Conservation (phyloP, 2,113 vertebrate species). For the Xenus cinereus region DNA sequence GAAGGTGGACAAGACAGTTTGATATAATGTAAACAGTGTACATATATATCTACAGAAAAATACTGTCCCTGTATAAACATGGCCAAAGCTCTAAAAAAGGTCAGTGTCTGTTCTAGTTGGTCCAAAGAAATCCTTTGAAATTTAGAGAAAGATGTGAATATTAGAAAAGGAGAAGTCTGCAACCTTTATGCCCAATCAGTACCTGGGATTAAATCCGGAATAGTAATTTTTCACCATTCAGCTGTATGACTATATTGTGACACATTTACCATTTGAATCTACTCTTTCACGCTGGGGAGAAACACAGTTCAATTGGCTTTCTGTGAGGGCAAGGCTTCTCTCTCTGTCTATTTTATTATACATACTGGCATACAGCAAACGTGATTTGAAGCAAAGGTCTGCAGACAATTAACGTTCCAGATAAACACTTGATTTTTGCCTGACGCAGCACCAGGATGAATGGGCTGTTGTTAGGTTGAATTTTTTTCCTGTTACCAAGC, state of each 20-base stretch:
- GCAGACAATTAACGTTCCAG: conserved; percentile 5
- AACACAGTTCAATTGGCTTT: background rate
- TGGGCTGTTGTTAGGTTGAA: conserved; percentile 33
- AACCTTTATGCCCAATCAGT: background rate
- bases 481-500: conserved; percentile 40
- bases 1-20: background rate
- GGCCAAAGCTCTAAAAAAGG: background rate
- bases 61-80: background rate
- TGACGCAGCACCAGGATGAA: background rate
- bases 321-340: background rate
- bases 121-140: background rate
- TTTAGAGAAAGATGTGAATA: background rate
- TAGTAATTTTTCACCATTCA: background rate
- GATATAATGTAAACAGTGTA: background rate
- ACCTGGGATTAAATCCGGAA: background rate
- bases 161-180: background rate
- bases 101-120: background rate
- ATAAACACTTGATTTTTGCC: background rate
- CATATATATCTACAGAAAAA: background rate
- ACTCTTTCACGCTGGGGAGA: background rate
- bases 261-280: background rate
- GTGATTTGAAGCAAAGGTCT: background rate
- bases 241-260: background rate
- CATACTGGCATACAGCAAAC: background rate
- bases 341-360: background rate